Evolutionary conservation across 2,113 vertebrate genomes (phyloP).

Genomic region (Eonycteris spelaea): DNA sequence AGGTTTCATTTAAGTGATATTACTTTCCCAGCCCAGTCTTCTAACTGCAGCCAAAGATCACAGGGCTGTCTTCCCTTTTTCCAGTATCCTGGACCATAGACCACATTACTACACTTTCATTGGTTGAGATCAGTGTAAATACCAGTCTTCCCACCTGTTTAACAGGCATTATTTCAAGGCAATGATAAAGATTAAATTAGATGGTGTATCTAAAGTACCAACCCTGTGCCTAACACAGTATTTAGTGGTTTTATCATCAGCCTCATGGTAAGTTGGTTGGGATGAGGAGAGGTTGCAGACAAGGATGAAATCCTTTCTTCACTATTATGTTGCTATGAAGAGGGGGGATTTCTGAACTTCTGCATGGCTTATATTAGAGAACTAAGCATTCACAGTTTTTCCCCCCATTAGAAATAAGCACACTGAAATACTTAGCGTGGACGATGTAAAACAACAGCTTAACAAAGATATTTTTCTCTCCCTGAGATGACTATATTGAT

Average conservation of each 20-base stretch:
- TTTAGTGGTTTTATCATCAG: background rate
- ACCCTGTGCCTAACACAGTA: background rate
- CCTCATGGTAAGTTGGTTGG: background rate
- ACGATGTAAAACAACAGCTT: background rate
- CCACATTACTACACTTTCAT: background rate
- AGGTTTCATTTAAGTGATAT: background rate
- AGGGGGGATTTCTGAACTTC: background rate
- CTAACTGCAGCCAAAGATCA: background rate
- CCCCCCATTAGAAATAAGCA: background rate
- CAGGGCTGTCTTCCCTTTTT: background rate
- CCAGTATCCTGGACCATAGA: background rate
- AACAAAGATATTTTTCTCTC: background rate
- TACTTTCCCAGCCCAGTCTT: background rate
- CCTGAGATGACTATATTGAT: background rate
- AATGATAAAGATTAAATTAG: background rate
- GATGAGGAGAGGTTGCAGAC: background rate
- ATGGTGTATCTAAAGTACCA: background rate
- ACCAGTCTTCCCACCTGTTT: background rate
- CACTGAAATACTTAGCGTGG: background rate
- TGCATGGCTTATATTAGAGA: background rate
- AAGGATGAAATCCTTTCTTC: background rate
- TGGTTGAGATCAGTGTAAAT: background rate
- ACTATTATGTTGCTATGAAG: background rate
- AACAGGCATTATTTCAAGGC: background rate
- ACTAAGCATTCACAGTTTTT: background rate